Conservation (phyloP, 37 sponge, comb jelly and placozoan genomes). For the Sycon ciliatum region DNA sequence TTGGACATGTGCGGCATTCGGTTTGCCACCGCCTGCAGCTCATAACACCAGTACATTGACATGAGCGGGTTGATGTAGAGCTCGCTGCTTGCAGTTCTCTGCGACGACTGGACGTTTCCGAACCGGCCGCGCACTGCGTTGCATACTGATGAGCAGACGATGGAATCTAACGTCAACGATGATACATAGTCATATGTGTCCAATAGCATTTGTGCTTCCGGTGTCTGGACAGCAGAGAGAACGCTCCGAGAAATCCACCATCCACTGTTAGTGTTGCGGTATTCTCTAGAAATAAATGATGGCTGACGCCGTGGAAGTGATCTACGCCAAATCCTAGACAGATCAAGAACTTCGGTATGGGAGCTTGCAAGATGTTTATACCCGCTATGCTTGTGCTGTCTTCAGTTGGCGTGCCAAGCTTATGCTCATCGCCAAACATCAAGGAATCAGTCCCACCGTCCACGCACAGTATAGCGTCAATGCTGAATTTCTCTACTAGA, state of each 20-base stretch:
- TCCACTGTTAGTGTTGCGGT: slow-evolving; percentile 38
- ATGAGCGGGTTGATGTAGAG: slow-evolving; percentile 68
- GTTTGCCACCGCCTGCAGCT: slow-evolving; percentile 20
- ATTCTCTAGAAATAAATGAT: slow-evolving; percentile 60
- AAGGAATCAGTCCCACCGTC: slow-evolving; percentile 67
- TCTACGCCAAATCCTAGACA: slow-evolving; percentile 74
- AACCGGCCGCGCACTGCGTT: slow-evolving; percentile 52
- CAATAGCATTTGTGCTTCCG: slow-evolving; percentile 43
- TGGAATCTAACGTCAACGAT: slow-evolving; percentile 46
- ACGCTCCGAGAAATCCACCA: slow-evolving; percentile 46
- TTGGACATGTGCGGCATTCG: slow-evolving; percentile 41
- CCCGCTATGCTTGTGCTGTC: slow-evolving; percentile 63
- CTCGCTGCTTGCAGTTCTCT: slow-evolving; percentile 41
- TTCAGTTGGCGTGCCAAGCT: slow-evolving; percentile 56
- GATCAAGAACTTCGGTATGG: slow-evolving; percentile 31
- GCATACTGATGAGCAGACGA: slow-evolving; percentile 59
- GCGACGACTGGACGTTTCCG: slow-evolving; percentile 47
- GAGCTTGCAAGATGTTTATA: slow-evolving; percentile 16
- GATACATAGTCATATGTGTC: slow-evolving; percentile 47
- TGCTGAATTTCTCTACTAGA: slow-evolving; percentile 31
- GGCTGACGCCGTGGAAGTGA: slow-evolving; percentile 62
- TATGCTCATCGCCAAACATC: slow-evolving; percentile 54
- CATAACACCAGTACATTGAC: slow-evolving; percentile 58
- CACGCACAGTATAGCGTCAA: slow-evolving; percentile 58
- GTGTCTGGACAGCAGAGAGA: slow-evolving; percentile 45